These are phyloP conservation scores for Tychaedon coryphoeus DNA, from an alignment of 2,113 vertebrate genomes.

Conservation along the genomic window DNA sequence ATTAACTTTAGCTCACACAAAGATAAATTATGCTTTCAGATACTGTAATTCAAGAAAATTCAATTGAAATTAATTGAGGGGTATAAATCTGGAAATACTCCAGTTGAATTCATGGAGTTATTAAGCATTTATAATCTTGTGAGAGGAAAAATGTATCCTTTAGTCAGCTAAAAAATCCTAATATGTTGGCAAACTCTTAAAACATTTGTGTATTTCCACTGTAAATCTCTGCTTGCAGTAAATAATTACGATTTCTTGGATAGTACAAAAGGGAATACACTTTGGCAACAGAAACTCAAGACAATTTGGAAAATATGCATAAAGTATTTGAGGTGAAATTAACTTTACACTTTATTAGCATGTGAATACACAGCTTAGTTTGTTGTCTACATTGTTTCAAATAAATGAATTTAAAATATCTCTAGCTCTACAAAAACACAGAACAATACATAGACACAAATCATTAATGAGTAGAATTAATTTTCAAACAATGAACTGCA, in stretches of 20 bases:
- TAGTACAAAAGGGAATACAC: neutral
- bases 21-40: conserved; percentile 38
- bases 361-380: neutral
- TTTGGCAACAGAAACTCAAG: neutral
- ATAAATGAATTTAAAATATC: neutral
- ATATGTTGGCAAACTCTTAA: neutral
- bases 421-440: neutral
- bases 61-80: conserved; percentile 48
- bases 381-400: neutral
- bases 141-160: conserved; percentile 5
- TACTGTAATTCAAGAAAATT: conserved; percentile 37
- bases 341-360: neutral
- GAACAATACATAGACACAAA: neutral
- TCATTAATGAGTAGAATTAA: neutral
- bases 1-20: neutral
- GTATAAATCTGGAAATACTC: conserved; percentile 47
- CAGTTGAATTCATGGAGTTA: conserved; percentile 24
- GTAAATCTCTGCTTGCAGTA: neutral
- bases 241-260: neutral
- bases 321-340: conserved; percentile 1
- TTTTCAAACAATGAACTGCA: neutral
- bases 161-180: neutral
- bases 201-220: neutral
- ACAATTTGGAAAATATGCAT: neutral
- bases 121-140: conserved; percentile 36